These are phyloP conservation scores for Hylomyscus alleni DNA, from an alignment of 2,797 vertebrate genomes.

Conservation along the genomic window DNA sequence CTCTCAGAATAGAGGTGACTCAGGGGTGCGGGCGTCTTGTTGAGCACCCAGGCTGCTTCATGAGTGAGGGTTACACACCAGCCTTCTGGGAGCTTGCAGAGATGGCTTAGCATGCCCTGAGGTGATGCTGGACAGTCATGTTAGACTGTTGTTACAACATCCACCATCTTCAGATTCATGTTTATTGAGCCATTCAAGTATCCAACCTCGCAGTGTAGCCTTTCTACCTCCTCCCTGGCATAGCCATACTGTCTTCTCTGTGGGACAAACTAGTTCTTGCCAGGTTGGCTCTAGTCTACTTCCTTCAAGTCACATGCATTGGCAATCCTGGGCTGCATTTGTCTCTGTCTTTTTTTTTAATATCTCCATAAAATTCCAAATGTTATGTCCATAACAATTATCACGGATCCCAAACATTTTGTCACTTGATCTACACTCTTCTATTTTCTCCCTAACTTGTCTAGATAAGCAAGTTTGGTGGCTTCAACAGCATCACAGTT, in stretches of 20 bases:
- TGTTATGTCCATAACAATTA: background rate
- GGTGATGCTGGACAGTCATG: background rate
- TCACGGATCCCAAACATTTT: background rate
- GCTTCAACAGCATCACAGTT: background rate
- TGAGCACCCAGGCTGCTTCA: constrained; percentile 54
- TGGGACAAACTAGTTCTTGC: constrained; percentile 18
- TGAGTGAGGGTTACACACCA: background rate
- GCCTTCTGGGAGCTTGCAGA: background rate
- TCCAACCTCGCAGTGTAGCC: background rate
- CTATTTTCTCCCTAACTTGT: constrained; percentile 33
- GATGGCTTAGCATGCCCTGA: background rate
- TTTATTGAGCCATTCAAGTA: constrained; percentile 15
- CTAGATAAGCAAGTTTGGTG: background rate
- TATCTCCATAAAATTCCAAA: background rate
- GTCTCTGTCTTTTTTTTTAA: background rate
- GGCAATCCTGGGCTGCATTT: background rate
- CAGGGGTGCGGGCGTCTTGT: background rate
- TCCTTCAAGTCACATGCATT: background rate
- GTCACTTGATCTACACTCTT: background rate
- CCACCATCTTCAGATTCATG: background rate
- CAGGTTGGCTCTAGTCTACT: background rate
- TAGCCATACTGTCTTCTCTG: background rate
- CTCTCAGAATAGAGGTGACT: constrained; percentile 13
- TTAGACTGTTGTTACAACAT: background rate
- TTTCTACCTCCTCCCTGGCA: background rate